Base-by-base conservation (phyloP, 2,888 invertebrate species). In the Dugesia japonica region DNA sequence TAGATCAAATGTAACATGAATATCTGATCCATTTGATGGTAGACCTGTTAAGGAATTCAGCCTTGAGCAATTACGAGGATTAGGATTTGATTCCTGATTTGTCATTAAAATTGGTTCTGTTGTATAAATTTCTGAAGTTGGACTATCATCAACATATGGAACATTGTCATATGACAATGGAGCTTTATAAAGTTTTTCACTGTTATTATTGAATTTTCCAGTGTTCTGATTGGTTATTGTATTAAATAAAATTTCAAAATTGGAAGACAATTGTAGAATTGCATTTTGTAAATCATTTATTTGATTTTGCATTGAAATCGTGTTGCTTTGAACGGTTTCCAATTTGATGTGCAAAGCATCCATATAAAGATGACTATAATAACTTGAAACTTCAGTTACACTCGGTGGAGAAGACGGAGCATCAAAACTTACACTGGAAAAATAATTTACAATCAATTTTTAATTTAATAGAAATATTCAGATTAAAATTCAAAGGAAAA, bases 241-340 rank as follows among this genome's bases (percentile, higher is more conserved):
- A 20, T 56, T 56, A 23, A 56, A 56, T 56, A 56, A 56, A n/a
- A 56, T 56, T 56, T 56, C 56, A n/a, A 56, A 56, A 56, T 56
- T 56, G 56, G 56, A 56, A 56, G 56, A 56, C 56, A 56, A n/a
- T 56, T 56, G 56, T 13, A 56, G 17, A 9, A 56, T 23, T 56
- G 56, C 56, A 56, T 56, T 56, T n/a, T 56, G 56, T 56, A 56
- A n/a, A 20, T 56, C 56, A 56, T 56, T 56, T 20, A 56, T 56
- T 56, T 56, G 56, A n/a, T 56, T 56, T 23, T 56, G 56, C 56
- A 56, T 56, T 4, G 56, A 56, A 56, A 23, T n/a, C 9, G 56
- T 56, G 7, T n/a, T 56, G 23, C 7, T 20, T 56, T 56, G 56
- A 9, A 56, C 17, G 1, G 23, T 56, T 56, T 56, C 56, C 23